Evolutionary conservation across 2,888 invertebrate species (phyloP), one percentile per base, ranked within the genome.

Genomic region (Lobophora halterata): DNA sequence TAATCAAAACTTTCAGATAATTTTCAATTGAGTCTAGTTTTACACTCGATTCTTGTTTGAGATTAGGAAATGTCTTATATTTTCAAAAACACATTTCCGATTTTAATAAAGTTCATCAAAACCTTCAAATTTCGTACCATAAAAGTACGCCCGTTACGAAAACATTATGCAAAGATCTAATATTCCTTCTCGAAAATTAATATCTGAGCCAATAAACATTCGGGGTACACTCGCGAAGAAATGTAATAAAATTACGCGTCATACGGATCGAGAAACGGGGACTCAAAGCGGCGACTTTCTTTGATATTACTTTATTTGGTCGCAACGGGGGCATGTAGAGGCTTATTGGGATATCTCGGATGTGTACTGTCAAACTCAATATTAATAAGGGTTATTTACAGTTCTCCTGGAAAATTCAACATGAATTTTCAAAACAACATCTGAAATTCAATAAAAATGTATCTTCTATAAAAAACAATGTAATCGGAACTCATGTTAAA

Each of bases 251-350:
- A 73, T 70, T 62, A 67, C 55, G 47, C 59, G 55, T 65, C 62
- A 60, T 61, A 58, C 58, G 61, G 63, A 62, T 58, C 54, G 55
- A 54, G 60, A 65, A 61, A 58, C 52, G n/a, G 58, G 50, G 57
- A 52, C 50, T 60, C 56, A 61, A 65, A 62, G 61, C 58, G 58
- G 58, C 52, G 64, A 66, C 61, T 70, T 64, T 62, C 70, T 76
- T 74, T 73, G 71, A 75, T 72, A 74, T 72, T 69, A 67, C 63
- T 71, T 73, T 71, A 75, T 74, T 71, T 65, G 58, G 65, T 63
- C 65, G 59, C 61, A 61, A 61, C 60, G 58, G 54, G 60, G 58
- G 59, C 44, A 61, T 51, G 53, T 61, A 58, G 61, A 64, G 57
- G 58, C 12, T 28, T 27, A 20, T 14, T 21, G 10, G 5, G n/a